Percentiles rank a stretch among this genome's conserved stretches.
phyloP scores from a whole-genome alignment of 2,888 invertebrate genomes.

The Leptarthrus brevirostris region DNA sequence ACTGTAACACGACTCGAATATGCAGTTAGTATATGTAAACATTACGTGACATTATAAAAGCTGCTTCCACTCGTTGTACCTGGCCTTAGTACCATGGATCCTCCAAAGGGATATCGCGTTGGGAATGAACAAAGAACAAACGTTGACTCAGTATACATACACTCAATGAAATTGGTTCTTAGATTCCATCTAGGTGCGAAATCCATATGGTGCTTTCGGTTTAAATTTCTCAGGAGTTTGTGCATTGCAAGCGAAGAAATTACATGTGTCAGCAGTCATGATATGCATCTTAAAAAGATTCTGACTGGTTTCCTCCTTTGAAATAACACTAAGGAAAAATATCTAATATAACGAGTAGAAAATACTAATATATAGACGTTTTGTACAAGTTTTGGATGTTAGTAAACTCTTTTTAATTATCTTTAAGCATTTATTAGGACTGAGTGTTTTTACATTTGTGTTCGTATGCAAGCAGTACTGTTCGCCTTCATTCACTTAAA shows the following conservation, averaged over 20 bases:
- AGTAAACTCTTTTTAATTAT: too few species aligned
- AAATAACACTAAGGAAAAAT: too few species aligned
- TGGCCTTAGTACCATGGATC: neutral
- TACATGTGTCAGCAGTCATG: constrained; percentile 30
- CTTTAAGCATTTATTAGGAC: too few species aligned
- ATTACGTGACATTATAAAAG: constrained; percentile 14
- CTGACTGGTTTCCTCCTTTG: neutral
- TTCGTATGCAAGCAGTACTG: too few species aligned
- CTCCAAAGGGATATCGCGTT: constrained; percentile 4
- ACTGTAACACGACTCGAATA: neutral
- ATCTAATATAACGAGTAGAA: too few species aligned
- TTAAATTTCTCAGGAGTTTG: constrained; percentile 21
- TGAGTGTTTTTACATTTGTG: too few species aligned
- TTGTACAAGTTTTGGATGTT: too few species aligned
- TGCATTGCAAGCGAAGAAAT: constrained; percentile 10
- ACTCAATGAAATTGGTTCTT: constrained; percentile 34
- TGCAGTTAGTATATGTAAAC: constrained; percentile 32
- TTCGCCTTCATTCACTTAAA: too few species aligned
- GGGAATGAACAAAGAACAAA: constrained; percentile 10
- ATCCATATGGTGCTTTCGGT: neutral
- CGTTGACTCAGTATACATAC: constrained; percentile 32
- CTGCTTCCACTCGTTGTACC: constrained; percentile 1
- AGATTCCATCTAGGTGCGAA: constrained; percentile 35
- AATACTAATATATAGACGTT: too few species aligned
- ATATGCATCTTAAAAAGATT: constrained; percentile 18